These are phyloP conservation scores for Alectoris magna DNA, from an alignment of 2,797 vertebrate genomes.

Conservation along the genomic window DNA sequence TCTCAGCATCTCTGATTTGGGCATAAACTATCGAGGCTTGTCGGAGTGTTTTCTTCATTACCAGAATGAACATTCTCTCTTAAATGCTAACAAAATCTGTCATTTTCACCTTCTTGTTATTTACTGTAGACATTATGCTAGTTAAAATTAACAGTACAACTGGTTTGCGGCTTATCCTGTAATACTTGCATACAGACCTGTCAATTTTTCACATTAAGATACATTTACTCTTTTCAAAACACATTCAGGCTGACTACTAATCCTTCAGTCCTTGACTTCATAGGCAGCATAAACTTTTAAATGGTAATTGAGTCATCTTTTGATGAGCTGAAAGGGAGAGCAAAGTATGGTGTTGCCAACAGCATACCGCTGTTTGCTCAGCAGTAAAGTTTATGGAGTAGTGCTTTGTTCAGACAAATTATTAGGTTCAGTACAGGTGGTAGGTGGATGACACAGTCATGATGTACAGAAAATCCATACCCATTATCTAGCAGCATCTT, in stretches of 20 bases:
- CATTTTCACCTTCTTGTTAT: background rate
- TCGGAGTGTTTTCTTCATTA: background rate
- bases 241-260: background rate
- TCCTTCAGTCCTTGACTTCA: conserved; percentile 43
- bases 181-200: conserved; percentile 5
- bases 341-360: conserved; percentile 20
- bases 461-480: conserved; percentile 54
- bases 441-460: conserved; percentile 25
- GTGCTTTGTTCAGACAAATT: conserved; percentile 55
- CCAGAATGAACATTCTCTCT: background rate
- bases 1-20: background rate
- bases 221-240: conserved; percentile 40
- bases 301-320: conserved; percentile 60
- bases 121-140: background rate
- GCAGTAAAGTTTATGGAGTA: conserved; percentile 63
- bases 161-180: background rate
- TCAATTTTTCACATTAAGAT: conserved; percentile 28
- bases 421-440: conserved; percentile 49
- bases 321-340: conserved; percentile 36
- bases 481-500: conserved; percentile 25
- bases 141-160: background rate
- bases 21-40: background rate
- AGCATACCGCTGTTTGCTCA: conserved; percentile 41
- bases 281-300: conserved; percentile 45
- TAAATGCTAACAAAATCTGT: background rate